phyloP scores from a whole-genome alignment of 2,797 vertebrate genomes.

The Kryptopterus vitreolus region DNA sequence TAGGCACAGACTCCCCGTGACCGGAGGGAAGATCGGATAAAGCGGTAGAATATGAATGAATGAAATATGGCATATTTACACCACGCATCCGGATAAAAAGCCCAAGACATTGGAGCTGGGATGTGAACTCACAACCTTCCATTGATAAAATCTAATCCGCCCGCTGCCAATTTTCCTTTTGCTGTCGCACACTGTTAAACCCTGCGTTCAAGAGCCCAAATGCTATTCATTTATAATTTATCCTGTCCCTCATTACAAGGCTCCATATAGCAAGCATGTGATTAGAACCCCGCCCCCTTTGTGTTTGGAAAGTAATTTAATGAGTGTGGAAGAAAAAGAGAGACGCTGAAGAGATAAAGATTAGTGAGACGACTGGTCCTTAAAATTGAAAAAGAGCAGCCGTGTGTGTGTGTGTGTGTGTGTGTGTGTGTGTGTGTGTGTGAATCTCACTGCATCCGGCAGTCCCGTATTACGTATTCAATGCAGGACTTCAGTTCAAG shows the following conservation, averaged over 20 bases:
- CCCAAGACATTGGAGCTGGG: too few species aligned
- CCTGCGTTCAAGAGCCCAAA: not conserved
- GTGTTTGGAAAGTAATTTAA: not conserved
- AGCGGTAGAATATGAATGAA: too few species aligned
- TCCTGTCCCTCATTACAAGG: not conserved
- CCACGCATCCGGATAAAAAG: too few species aligned
- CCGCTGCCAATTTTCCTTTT: too few species aligned
- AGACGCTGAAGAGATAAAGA: not conserved
- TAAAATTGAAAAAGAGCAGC: slow-evolving; percentile 6
- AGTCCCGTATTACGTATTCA: slow-evolving; percentile 26
- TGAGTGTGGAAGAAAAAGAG: not conserved
- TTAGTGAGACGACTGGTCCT: not conserved
- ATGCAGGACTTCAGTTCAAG: slow-evolving; percentile 41
- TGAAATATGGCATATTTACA: too few species aligned
- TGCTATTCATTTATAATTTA: not conserved
- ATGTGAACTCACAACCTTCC: too few species aligned
- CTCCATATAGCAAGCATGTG: too few species aligned
- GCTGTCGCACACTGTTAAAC: not conserved
- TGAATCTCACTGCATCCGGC: slow-evolving; percentile 12
- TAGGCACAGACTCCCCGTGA: too few species aligned
- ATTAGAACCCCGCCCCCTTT: not conserved
- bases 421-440: not conserved
- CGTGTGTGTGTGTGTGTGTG: slow-evolving; percentile 15
- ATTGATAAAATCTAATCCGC: too few species aligned
- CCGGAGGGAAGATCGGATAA: too few species aligned